phyloP scores from a whole-genome alignment of 2,888 invertebrate genomes.

The Antitype chi region DNA sequence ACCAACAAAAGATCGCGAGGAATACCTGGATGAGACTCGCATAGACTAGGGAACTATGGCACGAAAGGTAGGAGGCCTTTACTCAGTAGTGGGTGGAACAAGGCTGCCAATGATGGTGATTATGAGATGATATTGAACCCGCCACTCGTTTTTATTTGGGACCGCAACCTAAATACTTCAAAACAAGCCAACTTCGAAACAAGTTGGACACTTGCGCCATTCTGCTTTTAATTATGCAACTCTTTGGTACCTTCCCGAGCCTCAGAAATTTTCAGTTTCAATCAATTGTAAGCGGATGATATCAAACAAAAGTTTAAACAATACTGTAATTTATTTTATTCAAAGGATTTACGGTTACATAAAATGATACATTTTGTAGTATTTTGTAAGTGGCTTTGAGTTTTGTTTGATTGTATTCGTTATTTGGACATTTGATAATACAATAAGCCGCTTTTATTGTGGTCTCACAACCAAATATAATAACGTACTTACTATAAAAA shows the following conservation, averaged over 20 bases:
- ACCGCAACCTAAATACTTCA: conserved; percentile 38
- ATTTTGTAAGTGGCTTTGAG: conserved; percentile 11
- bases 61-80: background rate
- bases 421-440: background rate
- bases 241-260: conserved; percentile 33
- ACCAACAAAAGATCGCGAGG: background rate
- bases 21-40: background rate
- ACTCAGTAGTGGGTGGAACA: background rate
- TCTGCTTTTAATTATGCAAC: conserved; percentile 63
- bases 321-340: conserved; percentile 42
- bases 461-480: too few relatives aligned
- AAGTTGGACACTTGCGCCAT: conserved; percentile 63
- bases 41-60: background rate
- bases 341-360: conserved; percentile 24
- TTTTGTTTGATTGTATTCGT: conserved; percentile 5
- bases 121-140: background rate
- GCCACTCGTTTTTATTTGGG: background rate
- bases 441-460: conserved; percentile 33
- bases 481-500: too few relatives aligned
- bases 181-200: conserved; percentile 65
- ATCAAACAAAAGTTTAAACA: conserved; percentile 35
- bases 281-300: conserved; percentile 38
- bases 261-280: conserved; percentile 35
- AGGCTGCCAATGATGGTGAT: background rate
- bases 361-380: conserved; percentile 13